Evolutionary conservation across 2,797 vertebrate genomes (phyloP).

Genomic region (Clarias pachynema): DNA sequence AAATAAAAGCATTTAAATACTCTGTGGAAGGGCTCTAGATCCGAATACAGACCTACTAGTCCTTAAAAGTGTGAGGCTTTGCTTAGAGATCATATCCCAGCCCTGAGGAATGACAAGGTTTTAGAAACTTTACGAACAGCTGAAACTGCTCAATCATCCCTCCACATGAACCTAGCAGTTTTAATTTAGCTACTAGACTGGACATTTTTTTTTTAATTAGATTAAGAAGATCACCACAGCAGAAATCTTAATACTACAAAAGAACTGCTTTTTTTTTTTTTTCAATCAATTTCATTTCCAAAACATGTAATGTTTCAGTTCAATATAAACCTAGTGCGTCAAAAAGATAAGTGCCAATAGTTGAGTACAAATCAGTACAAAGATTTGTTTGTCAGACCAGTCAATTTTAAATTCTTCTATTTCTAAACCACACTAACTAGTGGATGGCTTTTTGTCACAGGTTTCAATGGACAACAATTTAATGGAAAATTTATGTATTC

Average conservation of each 20-base stretch:
- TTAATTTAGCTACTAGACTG: conserved; percentile 25
- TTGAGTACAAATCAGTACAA: conserved; percentile 55
- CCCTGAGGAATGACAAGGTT: conserved; percentile 33
- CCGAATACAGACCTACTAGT: conserved; percentile 15
- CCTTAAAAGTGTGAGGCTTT: conserved; percentile 19
- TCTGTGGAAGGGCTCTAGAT: conserved; percentile 10
- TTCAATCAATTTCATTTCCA: conserved; percentile 48
- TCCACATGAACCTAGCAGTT: conserved; percentile 17
- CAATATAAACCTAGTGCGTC: conserved; percentile 44
- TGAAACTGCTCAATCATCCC: neutral
- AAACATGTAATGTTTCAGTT: conserved; percentile 48
- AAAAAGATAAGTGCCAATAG: conserved; percentile 42
- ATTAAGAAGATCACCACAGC: conserved; percentile 19
- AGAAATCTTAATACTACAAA: conserved; percentile 51
- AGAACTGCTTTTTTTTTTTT: conserved; percentile 48
- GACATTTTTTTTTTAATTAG: conserved; percentile 29
- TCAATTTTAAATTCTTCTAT: conserved; percentile 24
- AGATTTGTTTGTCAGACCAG: conserved; percentile 18
- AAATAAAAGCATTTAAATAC: neutral
- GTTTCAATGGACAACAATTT: conserved; percentile 36
- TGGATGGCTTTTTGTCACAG: conserved; percentile 31
- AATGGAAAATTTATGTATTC: conserved; percentile 42
- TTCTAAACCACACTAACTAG: conserved; percentile 19
- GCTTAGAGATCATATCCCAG: conserved; percentile 28
- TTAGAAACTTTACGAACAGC: conserved; percentile 11